phyloP scores from a whole-genome alignment of 2,113 vertebrate genomes.

The Chlorocebus sabaeus region DNA sequence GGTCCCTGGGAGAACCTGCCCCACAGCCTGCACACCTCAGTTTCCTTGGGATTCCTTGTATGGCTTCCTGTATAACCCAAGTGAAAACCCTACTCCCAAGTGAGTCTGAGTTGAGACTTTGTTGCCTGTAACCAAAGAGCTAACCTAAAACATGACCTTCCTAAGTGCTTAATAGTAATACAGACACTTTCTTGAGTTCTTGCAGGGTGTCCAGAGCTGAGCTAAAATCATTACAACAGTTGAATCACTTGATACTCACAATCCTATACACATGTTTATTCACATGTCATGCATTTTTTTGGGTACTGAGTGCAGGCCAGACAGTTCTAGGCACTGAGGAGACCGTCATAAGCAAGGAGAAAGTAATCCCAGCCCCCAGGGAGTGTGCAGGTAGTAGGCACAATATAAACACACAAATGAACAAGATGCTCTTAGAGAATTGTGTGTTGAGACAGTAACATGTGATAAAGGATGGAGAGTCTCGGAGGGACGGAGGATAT shows the following conservation, averaged over 20 bases:
- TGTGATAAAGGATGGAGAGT: too few species aligned
- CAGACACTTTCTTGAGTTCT: background rate
- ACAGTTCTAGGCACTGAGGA: background rate
- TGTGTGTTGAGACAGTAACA: background rate
- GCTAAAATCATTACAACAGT: background rate
- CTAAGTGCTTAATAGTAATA: background rate
- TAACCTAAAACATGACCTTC: background rate
- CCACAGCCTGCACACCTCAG: too few species aligned
- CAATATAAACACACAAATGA: fast-evolving
- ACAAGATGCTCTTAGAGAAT: too few species aligned
- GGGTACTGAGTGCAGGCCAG: background rate
- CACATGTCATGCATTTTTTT: background rate
- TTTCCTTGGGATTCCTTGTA: background rate
- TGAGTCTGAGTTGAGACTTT: background rate
- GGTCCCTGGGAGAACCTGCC: background rate
- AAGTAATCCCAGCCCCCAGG: background rate
- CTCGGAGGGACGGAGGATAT: fast-evolving
- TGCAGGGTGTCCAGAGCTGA: background rate
- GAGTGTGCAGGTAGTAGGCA: fast-evolving
- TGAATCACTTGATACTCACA: background rate
- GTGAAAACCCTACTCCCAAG: too few species aligned
- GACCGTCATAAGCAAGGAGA: too few species aligned
- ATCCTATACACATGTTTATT: too few species aligned
- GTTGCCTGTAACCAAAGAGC: background rate
- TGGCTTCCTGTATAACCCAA: background rate